Conservation (phyloP, 2,888 invertebrate genomes). For the Lycocerus yunnanus region DNA sequence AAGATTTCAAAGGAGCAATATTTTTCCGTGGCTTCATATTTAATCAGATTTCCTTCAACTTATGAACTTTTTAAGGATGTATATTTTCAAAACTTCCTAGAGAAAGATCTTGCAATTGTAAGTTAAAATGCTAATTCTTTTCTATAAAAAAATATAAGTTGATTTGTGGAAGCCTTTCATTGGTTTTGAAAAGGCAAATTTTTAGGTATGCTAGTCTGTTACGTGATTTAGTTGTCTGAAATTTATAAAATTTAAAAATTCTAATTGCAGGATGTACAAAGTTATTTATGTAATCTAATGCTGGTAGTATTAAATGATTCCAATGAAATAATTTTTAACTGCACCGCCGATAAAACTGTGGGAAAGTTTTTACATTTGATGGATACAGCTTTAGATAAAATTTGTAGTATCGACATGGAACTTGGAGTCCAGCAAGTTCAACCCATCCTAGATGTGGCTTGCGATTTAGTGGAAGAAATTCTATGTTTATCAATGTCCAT, state of each 20-base stretch:
- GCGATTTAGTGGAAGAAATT: conserved; percentile 47
- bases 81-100: background rate
- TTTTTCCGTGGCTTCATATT: conserved; percentile 1
- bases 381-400: conserved; percentile 48
- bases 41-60: conserved; percentile 2
- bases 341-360: conserved; percentile 23
- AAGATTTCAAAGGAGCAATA: background rate
- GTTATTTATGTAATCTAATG: conserved; percentile 41
- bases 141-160: background rate
- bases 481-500: conserved; percentile 54
- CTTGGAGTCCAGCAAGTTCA: conserved; percentile 18
- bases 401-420: conserved; percentile 42
- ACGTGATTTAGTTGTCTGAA: background rate
- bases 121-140: background rate
- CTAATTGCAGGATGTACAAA: conserved; percentile 40
- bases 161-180: background rate
- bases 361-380: conserved; percentile 49
- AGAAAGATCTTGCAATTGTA: conserved; percentile 3
- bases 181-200: background rate
- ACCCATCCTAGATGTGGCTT: conserved; percentile 34
- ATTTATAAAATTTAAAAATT: background rate
- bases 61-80: conserved; percentile 16
- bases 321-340: conserved; percentile 28
- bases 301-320: conserved; percentile 39
- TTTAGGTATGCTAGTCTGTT: no score